A percentile compares a stretch with the other conserved stretches of the same genome.
Conservation (phyloP, 2,888 invertebrate species). For the Drosophila eohydei region DNA sequence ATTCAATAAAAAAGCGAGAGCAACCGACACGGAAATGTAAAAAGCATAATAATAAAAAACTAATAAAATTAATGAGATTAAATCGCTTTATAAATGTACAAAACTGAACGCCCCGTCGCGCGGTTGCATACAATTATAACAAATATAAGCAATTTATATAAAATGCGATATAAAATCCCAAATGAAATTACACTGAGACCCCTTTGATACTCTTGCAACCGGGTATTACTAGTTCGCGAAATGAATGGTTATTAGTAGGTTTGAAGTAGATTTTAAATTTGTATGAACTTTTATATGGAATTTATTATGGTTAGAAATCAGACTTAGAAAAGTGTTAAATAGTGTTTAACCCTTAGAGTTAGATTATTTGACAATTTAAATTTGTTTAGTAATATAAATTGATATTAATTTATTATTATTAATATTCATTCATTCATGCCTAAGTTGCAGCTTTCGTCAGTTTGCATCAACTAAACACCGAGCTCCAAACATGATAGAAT, state of each 20-base stretch:
- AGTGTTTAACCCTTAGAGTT: no score
- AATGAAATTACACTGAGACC: conserved; percentile 4
- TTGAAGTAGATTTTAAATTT: background rate
- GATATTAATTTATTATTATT: no score
- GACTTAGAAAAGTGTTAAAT: no score
- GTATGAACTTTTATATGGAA: background rate
- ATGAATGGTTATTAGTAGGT: no score
- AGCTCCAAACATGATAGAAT: background rate
- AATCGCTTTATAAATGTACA: conserved; percentile 42
- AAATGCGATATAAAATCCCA: conserved; percentile 19
- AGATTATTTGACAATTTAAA: no score
- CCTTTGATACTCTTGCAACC: background rate
- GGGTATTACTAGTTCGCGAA: background rate
- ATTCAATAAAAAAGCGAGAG: conserved; percentile 27
- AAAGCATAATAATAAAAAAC: conserved; percentile 40
- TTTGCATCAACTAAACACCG: no score
- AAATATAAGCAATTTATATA: conserved; percentile 41
- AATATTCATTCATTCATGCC: no score
- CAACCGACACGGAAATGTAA: conserved; percentile 36
- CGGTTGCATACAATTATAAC: conserved; percentile 31
- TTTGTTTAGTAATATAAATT: no score
- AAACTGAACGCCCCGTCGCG: conserved; percentile 21
- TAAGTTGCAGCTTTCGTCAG: background rate
- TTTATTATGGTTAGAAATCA: background rate
- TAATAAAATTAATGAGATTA: conserved; percentile 70